Evolutionary conservation across 2,888 invertebrate genomes (phyloP).

Genomic region (Mycalesis mineus): DNA sequence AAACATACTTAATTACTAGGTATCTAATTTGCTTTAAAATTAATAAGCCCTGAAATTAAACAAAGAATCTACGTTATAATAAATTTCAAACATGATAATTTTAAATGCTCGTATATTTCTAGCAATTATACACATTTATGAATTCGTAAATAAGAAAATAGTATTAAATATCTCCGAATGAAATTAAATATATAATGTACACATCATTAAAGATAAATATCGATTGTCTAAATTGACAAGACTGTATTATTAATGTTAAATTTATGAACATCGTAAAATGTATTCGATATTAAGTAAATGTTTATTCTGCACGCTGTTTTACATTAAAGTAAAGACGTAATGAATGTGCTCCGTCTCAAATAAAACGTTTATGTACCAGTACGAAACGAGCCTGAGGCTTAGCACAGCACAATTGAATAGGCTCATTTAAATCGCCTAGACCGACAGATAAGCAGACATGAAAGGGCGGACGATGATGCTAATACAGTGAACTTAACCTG

Average conservation of each 20-base stretch:
- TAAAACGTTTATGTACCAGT: constrained; percentile 16
- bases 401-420: constrained; percentile 58
- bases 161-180: too few species aligned
- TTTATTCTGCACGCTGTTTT: not conserved
- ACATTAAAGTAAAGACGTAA: constrained; percentile 9
- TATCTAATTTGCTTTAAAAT: too few species aligned
- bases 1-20: too few species aligned
- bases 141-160: too few species aligned
- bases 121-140: too few species aligned
- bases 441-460: constrained; percentile 68
- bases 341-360: constrained; percentile 18
- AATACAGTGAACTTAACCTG: constrained; percentile 73
- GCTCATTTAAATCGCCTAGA: constrained; percentile 64
- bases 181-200: too few species aligned
- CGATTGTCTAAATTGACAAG: not conserved
- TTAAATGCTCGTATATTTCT: too few species aligned
- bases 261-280: not conserved
- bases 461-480: constrained; percentile 73
- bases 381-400: constrained; percentile 28
- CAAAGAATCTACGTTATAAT: too few species aligned
- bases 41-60: too few species aligned
- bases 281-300: not conserved
- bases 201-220: not conserved
- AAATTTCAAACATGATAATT: too few species aligned
- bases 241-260: not conserved